Conservation (phyloP, 2,797 vertebrate genomes). For the Meriones psammophilus region DNA sequence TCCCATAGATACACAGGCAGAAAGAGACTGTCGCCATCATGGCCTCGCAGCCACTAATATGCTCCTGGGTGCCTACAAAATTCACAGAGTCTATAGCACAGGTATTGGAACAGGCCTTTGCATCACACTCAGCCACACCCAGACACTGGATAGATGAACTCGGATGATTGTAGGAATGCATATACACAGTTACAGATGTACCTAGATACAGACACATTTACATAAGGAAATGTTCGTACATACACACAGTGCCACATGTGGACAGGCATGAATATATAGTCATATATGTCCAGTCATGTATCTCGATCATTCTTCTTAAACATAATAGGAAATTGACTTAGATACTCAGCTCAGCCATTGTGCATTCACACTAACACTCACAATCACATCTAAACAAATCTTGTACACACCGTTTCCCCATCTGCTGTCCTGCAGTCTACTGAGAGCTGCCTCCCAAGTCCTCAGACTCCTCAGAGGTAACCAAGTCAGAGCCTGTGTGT, state of each 20-base stretch:
- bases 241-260: slow-evolving; percentile 6
- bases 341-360: not conserved
- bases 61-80: not conserved
- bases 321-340: not conserved
- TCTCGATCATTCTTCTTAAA: not conserved
- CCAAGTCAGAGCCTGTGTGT: not conserved
- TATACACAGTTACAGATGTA: not conserved
- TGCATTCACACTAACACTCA: not conserved
- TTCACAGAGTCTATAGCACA: not conserved
- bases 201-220: not conserved
- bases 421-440: not conserved
- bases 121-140: not conserved
- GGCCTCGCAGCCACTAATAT: not conserved
- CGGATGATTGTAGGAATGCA: not conserved
- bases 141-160: not conserved
- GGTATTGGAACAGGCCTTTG: not conserved
- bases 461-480: not conserved
- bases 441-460: not conserved
- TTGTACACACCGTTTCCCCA: not conserved
- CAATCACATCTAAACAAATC: not conserved
- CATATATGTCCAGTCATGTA: not conserved
- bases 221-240: slow-evolving; percentile 1
- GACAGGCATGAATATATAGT: slow-evolving; percentile 6
- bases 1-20: not conserved
- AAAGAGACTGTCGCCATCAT: not conserved